Evolutionary conservation across 1,140 invertebrate genomes (phyloP), one percentile per base, ranked within the genome.

Genomic region (Whitmania pigra): DNA sequence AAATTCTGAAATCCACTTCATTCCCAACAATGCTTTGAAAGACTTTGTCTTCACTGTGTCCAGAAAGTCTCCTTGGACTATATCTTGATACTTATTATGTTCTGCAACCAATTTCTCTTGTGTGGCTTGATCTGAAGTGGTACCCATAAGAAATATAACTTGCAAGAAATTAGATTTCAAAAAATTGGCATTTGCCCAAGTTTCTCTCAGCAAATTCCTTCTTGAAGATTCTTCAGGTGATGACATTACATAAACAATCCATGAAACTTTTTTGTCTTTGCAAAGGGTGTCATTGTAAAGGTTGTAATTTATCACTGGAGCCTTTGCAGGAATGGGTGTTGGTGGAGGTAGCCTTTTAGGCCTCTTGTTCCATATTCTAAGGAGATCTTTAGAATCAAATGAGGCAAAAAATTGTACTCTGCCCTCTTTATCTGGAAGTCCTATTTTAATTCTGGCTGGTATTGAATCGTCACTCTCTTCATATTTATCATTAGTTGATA

Each of bases 21-120:
- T 79, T 0, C 90, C 91, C 90, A 93, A 91, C 0, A 92, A 78
- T 77, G 93, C 91, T 71, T 81, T 81, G 49, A 78, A 74, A 5
- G 80, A 81, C 2, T 80, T 71, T 72, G 80, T 81, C 67, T 76
- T 76, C 67, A 81, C 80, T 0, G 77, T 77, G 72, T 81, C 80
- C 9, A 77, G 49, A 71, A 81, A 81, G 27, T 76, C 69, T 0
- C 78, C 79, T 71, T 82, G 79, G 2, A 82, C 74, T 15, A 82
- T 76, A 66, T 82, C 80, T 11, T 71, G 69, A 67, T 78, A 74
- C 20, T 18, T 71, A 20, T 71, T 54, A 18, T 36, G 57, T 22
- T 71, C 71, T 27, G 17, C 22, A 27, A 60, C 53, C 20, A 71
- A 22, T 22, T 27, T 29, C 25, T 60, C 22, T 43, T 71, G n/a